Conservation (phyloP, 1,140 invertebrate species). For the Physella acuta region DNA sequence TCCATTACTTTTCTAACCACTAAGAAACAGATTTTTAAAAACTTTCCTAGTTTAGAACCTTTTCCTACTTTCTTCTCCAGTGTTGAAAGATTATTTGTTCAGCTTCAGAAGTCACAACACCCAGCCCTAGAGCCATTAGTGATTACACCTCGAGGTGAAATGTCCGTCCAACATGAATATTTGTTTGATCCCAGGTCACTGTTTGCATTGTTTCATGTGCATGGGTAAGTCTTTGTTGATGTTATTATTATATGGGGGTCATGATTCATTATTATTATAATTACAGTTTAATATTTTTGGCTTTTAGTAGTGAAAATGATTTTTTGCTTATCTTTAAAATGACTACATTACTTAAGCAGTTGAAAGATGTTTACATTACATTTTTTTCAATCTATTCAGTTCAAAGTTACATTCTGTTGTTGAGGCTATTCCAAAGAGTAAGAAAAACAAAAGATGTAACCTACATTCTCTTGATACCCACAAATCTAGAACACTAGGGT, state of each 20-base stretch:
- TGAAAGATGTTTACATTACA: not conserved
- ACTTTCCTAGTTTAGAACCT: not conserved
- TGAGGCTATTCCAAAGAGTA: constrained; percentile 79
- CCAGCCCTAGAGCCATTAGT: constrained; percentile 80
- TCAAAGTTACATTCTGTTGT: constrained; percentile 70
- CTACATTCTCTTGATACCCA: constrained; percentile 86
- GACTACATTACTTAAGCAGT: no score
- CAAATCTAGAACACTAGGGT: constrained; percentile 66
- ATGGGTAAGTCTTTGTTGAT: constrained; percentile 82
- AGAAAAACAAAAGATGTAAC: constrained; percentile 82
- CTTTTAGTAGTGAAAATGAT: no score
- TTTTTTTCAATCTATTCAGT: constrained; percentile 57
- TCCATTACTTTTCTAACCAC: not conserved
- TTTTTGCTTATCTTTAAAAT: no score
- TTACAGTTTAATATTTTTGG: no score
- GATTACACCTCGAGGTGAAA: constrained; percentile 70
- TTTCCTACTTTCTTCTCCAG: constrained; percentile 61
- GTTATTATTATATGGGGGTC: no score
- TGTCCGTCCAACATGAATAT: constrained; percentile 77
- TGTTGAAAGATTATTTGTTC: constrained; percentile 82
- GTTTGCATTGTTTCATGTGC: constrained; percentile 80
- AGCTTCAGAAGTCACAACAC: constrained; percentile 78
- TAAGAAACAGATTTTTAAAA: not conserved
- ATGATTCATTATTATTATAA: no score
- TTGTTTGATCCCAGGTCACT: constrained; percentile 75